phyloP scores from a whole-genome alignment of 2,888 invertebrate species.

The Lutraria lutraria region DNA sequence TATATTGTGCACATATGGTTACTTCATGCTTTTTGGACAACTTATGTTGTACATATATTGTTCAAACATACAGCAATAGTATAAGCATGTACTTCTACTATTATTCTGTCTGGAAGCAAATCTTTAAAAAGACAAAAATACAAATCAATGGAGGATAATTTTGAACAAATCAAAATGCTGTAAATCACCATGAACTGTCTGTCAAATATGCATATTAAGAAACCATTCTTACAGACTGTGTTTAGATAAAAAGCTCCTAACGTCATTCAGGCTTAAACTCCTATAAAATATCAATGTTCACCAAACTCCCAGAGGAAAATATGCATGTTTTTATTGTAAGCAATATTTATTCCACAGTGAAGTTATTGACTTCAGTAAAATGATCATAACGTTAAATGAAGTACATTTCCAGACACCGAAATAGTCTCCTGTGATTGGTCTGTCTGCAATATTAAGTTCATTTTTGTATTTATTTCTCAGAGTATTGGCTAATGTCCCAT shows the following conservation, averaged over 20 bases:
- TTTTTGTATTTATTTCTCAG: background rate
- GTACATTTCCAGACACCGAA: background rate
- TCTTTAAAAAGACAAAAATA: too few relatives aligned
- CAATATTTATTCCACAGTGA: slow-evolving; percentile 21
- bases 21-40: too few relatives aligned
- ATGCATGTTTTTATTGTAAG: slow-evolving; percentile 6
- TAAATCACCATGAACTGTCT: background rate
- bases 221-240: background rate
- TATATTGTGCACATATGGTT: too few relatives aligned
- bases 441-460: background rate
- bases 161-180: background rate
- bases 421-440: background rate
- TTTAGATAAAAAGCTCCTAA: background rate
- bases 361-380: slow-evolving; percentile 5
- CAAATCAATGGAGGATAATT: too few relatives aligned
- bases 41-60: too few relatives aligned
- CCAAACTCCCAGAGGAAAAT: background rate
- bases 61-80: too few relatives aligned
- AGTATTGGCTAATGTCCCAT: background rate
- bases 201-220: background rate
- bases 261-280: background rate
- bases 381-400: slow-evolving; percentile 2
- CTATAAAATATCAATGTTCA: background rate
- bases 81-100: too few relatives aligned
- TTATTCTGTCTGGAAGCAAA: too few relatives aligned